A percentile compares a stretch with the other conserved stretches of the same genome.
These are phyloP conservation scores for Drosophila falleni DNA, from an alignment of 2,888 invertebrate species.

Conservation along the genomic window DNA sequence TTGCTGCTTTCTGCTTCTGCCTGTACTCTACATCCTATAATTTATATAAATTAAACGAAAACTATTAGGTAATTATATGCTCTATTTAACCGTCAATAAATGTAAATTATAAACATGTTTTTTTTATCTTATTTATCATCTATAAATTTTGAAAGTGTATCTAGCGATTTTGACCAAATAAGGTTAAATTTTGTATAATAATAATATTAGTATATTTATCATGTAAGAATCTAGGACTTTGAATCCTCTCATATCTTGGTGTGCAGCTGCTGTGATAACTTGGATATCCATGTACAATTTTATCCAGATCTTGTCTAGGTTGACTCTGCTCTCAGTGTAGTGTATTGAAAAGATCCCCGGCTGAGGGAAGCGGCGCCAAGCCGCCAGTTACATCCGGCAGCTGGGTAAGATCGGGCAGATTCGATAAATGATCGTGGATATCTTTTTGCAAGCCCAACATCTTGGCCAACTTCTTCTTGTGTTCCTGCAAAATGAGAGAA, in stretches of 20 bases:
- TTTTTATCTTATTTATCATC: slow-evolving; percentile 9
- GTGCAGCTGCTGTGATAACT: slow-evolving; percentile 22
- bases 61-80: slow-evolving; percentile 30
- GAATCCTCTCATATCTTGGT: slow-evolving; percentile 20
- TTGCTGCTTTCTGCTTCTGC: too few relatives aligned
- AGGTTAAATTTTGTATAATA: slow-evolving; percentile 14
- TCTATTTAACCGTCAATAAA: slow-evolving; percentile 59
- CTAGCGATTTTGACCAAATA: slow-evolving; percentile 11
- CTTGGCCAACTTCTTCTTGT: slow-evolving; percentile 94
- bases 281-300: background rate
- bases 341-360: slow-evolving; percentile 96
- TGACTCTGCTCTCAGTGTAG: slow-evolving; percentile 63
- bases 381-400: slow-evolving; percentile 97
- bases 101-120: slow-evolving; percentile 35
- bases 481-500: slow-evolving; percentile 89
- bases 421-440: slow-evolving; percentile 96
- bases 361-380: slow-evolving; percentile 96
- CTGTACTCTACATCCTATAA: too few relatives aligned
- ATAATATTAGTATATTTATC: slow-evolving; percentile 15
- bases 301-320: background rate
- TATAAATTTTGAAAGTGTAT: slow-evolving; percentile 20
- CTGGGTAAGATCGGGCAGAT: slow-evolving; percentile 96
- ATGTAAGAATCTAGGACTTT: slow-evolving; percentile 28
- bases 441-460: slow-evolving; percentile 94
- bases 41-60: too few relatives aligned